Base-by-base conservation (phyloP, 2,888 invertebrate genomes). In the Tetramorium bicarinatum region DNA sequence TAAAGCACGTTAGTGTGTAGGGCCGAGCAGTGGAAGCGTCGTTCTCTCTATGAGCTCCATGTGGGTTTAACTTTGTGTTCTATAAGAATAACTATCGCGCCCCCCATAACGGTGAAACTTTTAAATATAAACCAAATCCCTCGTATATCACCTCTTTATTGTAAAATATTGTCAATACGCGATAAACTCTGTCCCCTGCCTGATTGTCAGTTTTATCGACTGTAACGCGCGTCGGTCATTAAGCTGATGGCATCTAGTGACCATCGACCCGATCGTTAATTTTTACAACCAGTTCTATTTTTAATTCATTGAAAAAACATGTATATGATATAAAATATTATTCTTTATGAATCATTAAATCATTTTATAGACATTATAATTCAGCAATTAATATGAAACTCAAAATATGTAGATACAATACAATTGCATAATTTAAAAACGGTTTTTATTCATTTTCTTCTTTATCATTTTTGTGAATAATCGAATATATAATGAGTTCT, bases 111-210 rank as follows among this genome's bases (percentile, higher is more conserved):
- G 85, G 64, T 81, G 61, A 87, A 89, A 87, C 87, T 88, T 89
- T 89, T 82, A 82, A 85, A 87, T 87, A 87, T 89, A 84, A 90
- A 83, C 83, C 38, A 88, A 89, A 90, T 87, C 89, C 87, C 82
- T 72, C 85, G 75, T 89, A 85, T 85, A 88, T 87, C 84, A 87
- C n/a, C 38, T 49, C 83, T 83, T 87, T 87, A 87, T 88, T 86
- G 79, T 86, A 82, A 90, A 87, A 88, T 89, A 90, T 87, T 83
- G 86, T 85, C 88, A 85, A 89, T 87, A 87, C 88, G 89, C 84
- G 84, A 85, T 87, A 87, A 89, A 86, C 85, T 83, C 9, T 38
- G 59, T 56, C 34, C 13, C 47, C 21, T 11, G 29, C n/a, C 21
- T 56, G 47, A 34, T n/a, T 67, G 54, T 52, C 54, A n/a, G 67